Percentiles rank a stretch among this genome's conserved stretches.
Conservation (phyloP, 1,140 invertebrate species). For the Samia ricini region DNA sequence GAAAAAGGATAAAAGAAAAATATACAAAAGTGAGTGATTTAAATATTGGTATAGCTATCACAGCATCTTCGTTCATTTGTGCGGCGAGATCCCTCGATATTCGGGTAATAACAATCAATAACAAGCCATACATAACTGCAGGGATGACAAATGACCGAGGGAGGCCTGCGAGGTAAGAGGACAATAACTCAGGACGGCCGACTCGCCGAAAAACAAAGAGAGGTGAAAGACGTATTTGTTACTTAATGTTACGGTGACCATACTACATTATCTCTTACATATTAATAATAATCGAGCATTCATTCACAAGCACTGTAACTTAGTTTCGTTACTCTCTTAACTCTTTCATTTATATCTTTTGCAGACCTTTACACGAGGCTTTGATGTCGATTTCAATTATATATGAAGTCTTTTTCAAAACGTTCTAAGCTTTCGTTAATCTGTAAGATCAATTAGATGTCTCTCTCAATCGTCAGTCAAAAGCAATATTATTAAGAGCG, state of each 20-base stretch:
- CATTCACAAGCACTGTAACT: no score
- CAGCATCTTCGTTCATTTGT: slow-evolving; percentile 2
- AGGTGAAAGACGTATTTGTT: slow-evolving; percentile 14
- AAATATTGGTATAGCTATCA: neutral
- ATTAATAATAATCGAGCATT: no score
- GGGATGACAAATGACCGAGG: slow-evolving; percentile 11
- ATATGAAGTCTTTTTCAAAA: no score
- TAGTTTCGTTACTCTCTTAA: no score
- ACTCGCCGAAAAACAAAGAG: slow-evolving; percentile 11
- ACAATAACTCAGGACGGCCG: slow-evolving; percentile 14
- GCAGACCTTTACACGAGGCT: no score
- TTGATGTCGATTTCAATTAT: no score
- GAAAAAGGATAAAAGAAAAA: neutral
- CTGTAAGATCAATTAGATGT: no score
- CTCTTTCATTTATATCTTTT: no score
- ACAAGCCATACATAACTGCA: slow-evolving; percentile 11
- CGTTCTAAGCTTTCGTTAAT: no score
- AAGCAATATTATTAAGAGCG: no score
- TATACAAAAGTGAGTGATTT: neutral
- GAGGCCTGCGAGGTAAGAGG: slow-evolving; percentile 8
- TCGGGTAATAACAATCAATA: slow-evolving; percentile 11
- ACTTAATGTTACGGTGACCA: slow-evolving; percentile 5
- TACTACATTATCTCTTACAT: neutral
- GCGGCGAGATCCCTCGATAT: neutral
- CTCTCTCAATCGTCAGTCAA: no score